Conservation (phyloP, 2,888 invertebrate species). For the Leucophenga montana region DNA sequence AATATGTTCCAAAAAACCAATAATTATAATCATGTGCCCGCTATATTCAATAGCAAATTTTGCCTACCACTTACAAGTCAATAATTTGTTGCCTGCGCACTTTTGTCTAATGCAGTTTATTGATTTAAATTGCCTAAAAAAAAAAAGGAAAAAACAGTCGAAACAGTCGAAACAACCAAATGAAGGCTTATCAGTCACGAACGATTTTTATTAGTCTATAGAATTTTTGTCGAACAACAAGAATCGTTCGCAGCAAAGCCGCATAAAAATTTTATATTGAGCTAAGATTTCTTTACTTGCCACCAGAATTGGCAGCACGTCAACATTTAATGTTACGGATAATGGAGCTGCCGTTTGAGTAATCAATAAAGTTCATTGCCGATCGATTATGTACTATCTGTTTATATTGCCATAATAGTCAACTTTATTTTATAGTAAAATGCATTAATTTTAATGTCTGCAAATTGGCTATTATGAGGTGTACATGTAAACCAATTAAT, state of each 20-base stretch:
- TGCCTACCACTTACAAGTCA: background rate
- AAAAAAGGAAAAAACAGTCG: background rate
- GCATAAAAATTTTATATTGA: background rate
- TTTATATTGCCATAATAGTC: background rate
- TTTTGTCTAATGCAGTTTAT: background rate
- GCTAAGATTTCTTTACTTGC: background rate
- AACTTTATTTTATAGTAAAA: background rate
- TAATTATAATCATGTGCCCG: background rate
- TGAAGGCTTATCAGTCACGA: slow-evolving; percentile 14
- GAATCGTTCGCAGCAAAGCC: background rate
- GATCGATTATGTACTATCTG: background rate
- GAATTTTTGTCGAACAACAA: background rate
- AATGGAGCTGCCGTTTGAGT: background rate
- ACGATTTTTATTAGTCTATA: background rate
- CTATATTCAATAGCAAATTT: background rate
- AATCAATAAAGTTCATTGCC: slow-evolving; percentile 20
- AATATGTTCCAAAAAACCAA: background rate
- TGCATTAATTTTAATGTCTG: slow-evolving; percentile 2
- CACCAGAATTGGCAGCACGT: background rate
- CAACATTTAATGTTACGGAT: background rate
- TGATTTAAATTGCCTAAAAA: background rate
- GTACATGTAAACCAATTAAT: background rate
- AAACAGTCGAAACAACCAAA: background rate
- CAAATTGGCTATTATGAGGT: background rate
- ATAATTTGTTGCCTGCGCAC: background rate